Conservation (phyloP, 2,888 invertebrate genomes). For the Stenodera caucasica region DNA sequence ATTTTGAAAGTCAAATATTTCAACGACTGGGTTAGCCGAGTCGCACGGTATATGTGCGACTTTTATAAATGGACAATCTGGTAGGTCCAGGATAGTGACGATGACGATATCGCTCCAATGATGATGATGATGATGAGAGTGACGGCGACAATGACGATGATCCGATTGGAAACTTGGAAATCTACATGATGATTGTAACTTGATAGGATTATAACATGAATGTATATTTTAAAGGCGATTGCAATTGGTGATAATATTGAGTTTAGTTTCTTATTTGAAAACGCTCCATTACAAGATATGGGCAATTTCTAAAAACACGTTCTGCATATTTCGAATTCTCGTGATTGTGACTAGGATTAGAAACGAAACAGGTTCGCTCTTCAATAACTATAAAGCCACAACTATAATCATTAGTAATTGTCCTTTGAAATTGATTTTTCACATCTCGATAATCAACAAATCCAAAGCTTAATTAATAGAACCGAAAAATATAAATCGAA, state of each 20-base stretch:
- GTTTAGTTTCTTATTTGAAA: not conserved
- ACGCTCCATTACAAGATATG: too few relatives aligned
- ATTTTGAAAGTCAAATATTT: too few relatives aligned
- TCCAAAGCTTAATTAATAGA: too few relatives aligned
- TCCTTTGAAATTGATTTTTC: too few relatives aligned
- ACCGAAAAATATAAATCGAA: not conserved
- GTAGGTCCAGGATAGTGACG: slow-evolving; percentile 5
- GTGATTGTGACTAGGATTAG: not conserved
- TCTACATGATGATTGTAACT: too few relatives aligned
- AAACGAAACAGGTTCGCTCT: not conserved
- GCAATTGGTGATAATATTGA: not conserved
- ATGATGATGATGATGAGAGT: not conserved
- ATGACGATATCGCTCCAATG: not conserved
- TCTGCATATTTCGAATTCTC: not conserved
- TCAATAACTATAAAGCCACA: too few relatives aligned
- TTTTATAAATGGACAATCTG: not conserved
- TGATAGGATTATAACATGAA: not conserved
- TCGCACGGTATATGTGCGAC: too few relatives aligned
- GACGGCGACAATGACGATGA: slow-evolving; percentile 1
- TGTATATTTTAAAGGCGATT: too few relatives aligned
- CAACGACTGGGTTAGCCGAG: too few relatives aligned
- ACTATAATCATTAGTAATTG: too few relatives aligned
- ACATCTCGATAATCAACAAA: too few relatives aligned
- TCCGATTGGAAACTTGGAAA: not conserved
- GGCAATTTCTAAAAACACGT: not conserved